Evolutionary conservation across 2,888 invertebrate species (phyloP).

Genomic region (Isoperla grammatica): DNA sequence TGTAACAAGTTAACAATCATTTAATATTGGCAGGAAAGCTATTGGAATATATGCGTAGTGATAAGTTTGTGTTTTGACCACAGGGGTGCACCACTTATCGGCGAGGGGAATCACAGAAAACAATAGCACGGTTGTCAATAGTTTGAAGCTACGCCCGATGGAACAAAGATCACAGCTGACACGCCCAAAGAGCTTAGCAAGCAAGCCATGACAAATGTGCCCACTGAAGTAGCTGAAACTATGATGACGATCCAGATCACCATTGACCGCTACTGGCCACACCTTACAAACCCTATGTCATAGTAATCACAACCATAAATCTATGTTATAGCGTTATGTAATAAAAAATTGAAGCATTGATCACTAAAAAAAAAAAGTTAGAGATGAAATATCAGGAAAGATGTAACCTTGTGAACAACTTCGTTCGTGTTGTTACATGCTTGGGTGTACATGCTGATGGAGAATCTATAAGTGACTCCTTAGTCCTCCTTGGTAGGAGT

Average conservation of each 20-base stretch:
- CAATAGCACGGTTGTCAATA: constrained; percentile 10
- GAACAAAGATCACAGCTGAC: constrained; percentile 3
- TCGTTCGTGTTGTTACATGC: too few relatives aligned
- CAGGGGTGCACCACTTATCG: constrained; percentile 12
- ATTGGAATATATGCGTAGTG: not conserved
- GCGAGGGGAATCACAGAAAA: not conserved
- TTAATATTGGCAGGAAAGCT: constrained; percentile 3
- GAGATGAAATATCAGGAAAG: too few relatives aligned
- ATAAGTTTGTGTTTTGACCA: constrained; percentile 16
- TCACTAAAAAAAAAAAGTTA: too few relatives aligned
- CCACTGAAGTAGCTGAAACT: not conserved
- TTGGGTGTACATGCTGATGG: too few relatives aligned
- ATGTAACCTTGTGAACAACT: too few relatives aligned
- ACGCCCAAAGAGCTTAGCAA: not conserved
- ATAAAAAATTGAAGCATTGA: too few relatives aligned
- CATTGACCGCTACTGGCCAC: constrained; percentile 3
- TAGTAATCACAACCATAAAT: too few relatives aligned
- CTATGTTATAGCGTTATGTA: too few relatives aligned
- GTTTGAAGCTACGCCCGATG: not conserved
- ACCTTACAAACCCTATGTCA: not conserved
- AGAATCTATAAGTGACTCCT: too few relatives aligned
- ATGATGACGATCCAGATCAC: too few relatives aligned
- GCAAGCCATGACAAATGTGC: not conserved
- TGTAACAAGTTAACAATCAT: constrained; percentile 1
- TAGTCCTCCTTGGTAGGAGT: too few relatives aligned